Conservation (phyloP, 2,888 invertebrate genomes). For the Cosmia pyralina region DNA sequence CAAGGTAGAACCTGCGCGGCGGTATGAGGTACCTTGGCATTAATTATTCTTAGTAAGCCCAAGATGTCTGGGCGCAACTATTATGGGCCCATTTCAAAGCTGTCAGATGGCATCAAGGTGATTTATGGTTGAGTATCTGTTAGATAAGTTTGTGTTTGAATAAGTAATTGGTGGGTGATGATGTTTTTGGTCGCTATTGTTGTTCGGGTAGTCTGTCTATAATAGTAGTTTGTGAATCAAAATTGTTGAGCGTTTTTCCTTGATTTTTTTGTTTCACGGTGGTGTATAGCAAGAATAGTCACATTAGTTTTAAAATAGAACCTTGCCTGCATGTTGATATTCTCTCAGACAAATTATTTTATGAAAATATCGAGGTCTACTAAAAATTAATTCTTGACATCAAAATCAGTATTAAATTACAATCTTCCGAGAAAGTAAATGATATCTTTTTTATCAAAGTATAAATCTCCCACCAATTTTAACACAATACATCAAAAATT, state of each 20-base stretch:
- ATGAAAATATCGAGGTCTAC: too few species aligned
- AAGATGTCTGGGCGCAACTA: constrained; percentile 65
- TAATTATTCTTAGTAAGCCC: constrained; percentile 66
- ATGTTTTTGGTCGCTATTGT: constrained; percentile 48
- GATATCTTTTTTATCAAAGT: not conserved
- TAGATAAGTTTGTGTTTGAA: constrained; percentile 65
- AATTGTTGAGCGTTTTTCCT: not conserved
- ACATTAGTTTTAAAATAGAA: not conserved
- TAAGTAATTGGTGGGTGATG: constrained; percentile 61
- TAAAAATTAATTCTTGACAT: too few species aligned
- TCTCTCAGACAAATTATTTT: not conserved
- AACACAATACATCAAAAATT: constrained; percentile 52
- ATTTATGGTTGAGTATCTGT: constrained; percentile 64
- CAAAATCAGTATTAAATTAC: not conserved
- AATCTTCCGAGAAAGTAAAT: not conserved
- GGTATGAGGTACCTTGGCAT: constrained; percentile 64
- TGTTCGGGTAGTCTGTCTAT: not conserved
- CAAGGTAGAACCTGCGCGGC: constrained; percentile 50
- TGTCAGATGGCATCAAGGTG: constrained; percentile 70
- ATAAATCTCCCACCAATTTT: constrained; percentile 19
- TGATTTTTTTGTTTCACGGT: not conserved
- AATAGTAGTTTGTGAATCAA: constrained; percentile 4
- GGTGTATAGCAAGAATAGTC: too few species aligned
- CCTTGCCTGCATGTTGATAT: not conserved
- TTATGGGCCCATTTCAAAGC: constrained; percentile 67